Evolutionary conservation across 2,888 invertebrate species (phyloP).

Genomic region (Autographa gamma): DNA sequence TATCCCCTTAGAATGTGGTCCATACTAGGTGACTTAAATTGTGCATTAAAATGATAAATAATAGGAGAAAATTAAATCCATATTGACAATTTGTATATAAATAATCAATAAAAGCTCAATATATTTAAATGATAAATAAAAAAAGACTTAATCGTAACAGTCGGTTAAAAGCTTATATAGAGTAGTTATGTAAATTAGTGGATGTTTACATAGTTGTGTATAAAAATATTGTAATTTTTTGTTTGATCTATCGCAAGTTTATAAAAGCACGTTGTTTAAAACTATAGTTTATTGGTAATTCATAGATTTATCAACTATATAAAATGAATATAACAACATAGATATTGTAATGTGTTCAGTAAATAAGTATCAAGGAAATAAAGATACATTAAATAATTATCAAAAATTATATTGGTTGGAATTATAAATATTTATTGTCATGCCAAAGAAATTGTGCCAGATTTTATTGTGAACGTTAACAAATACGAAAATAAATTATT

Average conservation of each 20-base stretch:
- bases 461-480: slow-evolving; percentile 57
- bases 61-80: slow-evolving; percentile 73
- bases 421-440: slow-evolving; percentile 25
- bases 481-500: slow-evolving; percentile 46
- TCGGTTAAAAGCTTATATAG: slow-evolving; percentile 82
- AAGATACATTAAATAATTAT: slow-evolving; percentile 30
- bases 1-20: slow-evolving; percentile 86
- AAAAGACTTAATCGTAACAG: slow-evolving; percentile 84
- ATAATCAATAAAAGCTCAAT: slow-evolving; percentile 85
- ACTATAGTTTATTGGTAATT: slow-evolving; percentile 67
- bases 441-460: slow-evolving; percentile 50
- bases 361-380: slow-evolving; percentile 62
- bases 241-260: slow-evolving; percentile 68
- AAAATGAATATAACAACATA: slow-evolving; percentile 61
- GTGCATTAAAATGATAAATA: slow-evolving; percentile 85
- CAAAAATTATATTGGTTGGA: slow-evolving; percentile 27
- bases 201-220: slow-evolving; percentile 72
- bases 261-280: slow-evolving; percentile 73
- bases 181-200: slow-evolving; percentile 79
- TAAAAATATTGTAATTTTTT: slow-evolving; percentile 55
- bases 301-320: slow-evolving; percentile 72
- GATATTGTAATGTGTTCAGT: slow-evolving; percentile 83
- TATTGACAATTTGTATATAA: slow-evolving; percentile 79
- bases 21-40: slow-evolving; percentile 88
- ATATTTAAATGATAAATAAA: slow-evolving; percentile 81